phyloP scores from a whole-genome alignment of 2,113 vertebrate species.

The Gasterosteus nipponicus region DNA sequence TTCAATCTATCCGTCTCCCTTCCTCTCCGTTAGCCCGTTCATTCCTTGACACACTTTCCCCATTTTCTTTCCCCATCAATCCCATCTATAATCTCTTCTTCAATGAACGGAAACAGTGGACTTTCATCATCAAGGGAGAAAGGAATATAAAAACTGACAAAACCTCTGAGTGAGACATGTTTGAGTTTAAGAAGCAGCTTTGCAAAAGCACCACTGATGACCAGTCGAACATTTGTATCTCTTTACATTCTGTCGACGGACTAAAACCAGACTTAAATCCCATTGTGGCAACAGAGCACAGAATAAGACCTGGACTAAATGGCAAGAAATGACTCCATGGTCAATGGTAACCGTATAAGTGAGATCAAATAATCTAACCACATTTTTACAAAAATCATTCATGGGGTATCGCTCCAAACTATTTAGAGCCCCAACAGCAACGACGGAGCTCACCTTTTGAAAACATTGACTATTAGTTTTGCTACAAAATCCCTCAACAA shows the following conservation, averaged over 20 bases:
- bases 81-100: not conserved
- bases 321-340: not conserved
- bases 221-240: not conserved
- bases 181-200: not conserved
- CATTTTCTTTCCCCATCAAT: not conserved
- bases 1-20: not conserved
- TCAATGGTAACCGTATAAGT: not conserved
- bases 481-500: not conserved
- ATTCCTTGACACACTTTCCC: not conserved
- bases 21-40: not conserved
- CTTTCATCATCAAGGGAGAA: conserved; percentile 9
- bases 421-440: not conserved
- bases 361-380: not conserved
- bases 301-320: not conserved
- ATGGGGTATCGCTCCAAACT: not conserved
- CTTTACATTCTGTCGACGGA: not conserved
- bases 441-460: no score
- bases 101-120: not conserved
- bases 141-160: conserved; percentile 5
- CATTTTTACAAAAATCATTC: not conserved
- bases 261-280: not conserved
- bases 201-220: not conserved
- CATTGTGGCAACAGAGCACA: not conserved
- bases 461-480: no score
- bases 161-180: not conserved